phyloP scores from a whole-genome alignment of 2,797 vertebrate genomes.

The Falco concolor region DNA sequence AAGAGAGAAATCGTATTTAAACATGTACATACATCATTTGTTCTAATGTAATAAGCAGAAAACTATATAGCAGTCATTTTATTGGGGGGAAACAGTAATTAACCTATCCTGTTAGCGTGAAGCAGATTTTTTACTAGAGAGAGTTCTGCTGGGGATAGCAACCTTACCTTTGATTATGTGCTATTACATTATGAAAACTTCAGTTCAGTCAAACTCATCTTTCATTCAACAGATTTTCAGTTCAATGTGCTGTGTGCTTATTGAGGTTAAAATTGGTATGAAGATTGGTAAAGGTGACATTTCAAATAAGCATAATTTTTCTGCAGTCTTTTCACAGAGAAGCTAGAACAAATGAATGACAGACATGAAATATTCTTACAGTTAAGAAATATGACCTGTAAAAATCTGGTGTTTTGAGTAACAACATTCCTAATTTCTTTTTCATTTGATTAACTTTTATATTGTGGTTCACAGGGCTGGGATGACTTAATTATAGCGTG shows the following conservation, averaged over 20 bases:
- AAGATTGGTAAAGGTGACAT: conserved; percentile 37
- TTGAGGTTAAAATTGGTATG: background rate
- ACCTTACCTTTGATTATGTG: background rate
- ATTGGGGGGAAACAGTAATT: background rate
- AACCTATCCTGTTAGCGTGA: background rate
- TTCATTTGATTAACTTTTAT: background rate
- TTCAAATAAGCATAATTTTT: conserved; percentile 34
- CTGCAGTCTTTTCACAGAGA: background rate
- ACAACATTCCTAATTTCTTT: conserved; percentile 31
- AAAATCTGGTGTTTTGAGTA: background rate
- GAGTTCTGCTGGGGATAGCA: background rate
- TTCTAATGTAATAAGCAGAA: conserved; percentile 1
- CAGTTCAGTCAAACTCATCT: background rate
- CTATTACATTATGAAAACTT: background rate
- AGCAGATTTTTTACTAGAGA: background rate
- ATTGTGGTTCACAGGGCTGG: background rate
- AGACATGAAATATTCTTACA: background rate
- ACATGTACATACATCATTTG: background rate
- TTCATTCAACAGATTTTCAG: background rate
- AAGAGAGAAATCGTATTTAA: background rate
- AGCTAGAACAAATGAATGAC: background rate
- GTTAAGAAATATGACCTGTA: background rate
- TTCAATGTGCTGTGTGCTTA: background rate
- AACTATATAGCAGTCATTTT: background rate
- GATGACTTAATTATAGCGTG: background rate